Evolutionary conservation across 2,113 vertebrate species (phyloP), one percentile per base, ranked within the genome.

Genomic region (Rhinichthys klamathensis): DNA sequence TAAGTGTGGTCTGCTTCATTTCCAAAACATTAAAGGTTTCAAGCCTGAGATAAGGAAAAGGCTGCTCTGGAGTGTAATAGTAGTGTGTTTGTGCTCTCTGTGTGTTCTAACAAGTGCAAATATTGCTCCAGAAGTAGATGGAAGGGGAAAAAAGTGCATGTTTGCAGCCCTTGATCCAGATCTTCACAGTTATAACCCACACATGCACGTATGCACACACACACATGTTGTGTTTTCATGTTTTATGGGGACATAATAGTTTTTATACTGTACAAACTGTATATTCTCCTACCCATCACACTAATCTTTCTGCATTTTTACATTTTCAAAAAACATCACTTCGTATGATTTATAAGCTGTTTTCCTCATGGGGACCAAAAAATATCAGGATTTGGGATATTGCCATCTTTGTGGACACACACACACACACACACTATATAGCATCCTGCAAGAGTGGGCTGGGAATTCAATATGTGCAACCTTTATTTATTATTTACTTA

Each of bases 51-150:
- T 54, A 76, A 32, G 72, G n/a, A 74, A 87, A 75, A 87, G 30
- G 18, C 76, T 76, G 58, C 44, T 63, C 56, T 46, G 4, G 25
- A 81, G 46, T 38, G 60, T 82, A 56, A 80, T 81, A 38, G 60
- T 78, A 67, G 41, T 54, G 65, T 85, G 79, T 83, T 80, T 85
- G 73, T 82, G 67, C 82, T 87, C 56, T 78, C 72, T 82, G 72
- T 83, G 65, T 80, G 27, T 82, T 87, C 79, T 80, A 25, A 30
- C 83, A 58, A 87, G 75, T 81, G 84, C 76, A 89, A 89, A 87
- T 87, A 87, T 85, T 89, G 79, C 79, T 75, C 60, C 44, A 81
- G 60, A 23, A 15, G 80, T 67, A 84, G 82, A 76, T 32, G 46
- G 73, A 32, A 30, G 73, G 9, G 6, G 15, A 7, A 9, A 54